Evolutionary conservation across 2,113 vertebrate genomes (phyloP).

Genomic region (Odontophorus gujanensis): DNA sequence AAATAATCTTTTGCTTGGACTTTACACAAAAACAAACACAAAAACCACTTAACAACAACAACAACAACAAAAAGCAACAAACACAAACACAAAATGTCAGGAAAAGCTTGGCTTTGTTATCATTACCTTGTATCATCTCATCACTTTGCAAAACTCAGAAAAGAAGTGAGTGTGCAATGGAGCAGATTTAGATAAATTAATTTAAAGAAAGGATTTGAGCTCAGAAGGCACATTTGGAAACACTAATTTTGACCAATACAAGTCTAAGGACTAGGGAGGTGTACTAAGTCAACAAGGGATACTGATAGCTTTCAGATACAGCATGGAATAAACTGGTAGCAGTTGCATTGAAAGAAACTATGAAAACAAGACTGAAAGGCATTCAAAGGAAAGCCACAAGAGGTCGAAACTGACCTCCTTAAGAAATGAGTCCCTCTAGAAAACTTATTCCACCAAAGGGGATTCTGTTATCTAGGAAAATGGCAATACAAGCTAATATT

Average conservation of each 20-base stretch:
- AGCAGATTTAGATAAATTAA: neutral
- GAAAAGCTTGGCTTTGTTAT: neutral
- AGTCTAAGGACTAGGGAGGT: neutral
- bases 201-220: neutral
- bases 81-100: neutral
- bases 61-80: too few species aligned
- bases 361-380: neutral
- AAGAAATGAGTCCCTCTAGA: neutral
- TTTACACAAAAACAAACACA: neutral
- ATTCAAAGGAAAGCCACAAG: accelerated
- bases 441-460: neutral
- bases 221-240: neutral
- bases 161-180: neutral
- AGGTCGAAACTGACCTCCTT: neutral
- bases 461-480: neutral
- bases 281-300: neutral
- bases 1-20: neutral
- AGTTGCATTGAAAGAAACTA: neutral
- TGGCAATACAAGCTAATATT: neutral
- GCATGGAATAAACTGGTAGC: neutral
- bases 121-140: neutral
- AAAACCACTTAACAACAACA: too few species aligned
- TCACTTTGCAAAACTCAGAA: neutral
- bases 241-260: neutral
- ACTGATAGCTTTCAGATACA: neutral